These are phyloP conservation scores for Drosophila ananassae DNA, from an alignment of 1,140 invertebrate genomes.

Conservation along the genomic window DNA sequence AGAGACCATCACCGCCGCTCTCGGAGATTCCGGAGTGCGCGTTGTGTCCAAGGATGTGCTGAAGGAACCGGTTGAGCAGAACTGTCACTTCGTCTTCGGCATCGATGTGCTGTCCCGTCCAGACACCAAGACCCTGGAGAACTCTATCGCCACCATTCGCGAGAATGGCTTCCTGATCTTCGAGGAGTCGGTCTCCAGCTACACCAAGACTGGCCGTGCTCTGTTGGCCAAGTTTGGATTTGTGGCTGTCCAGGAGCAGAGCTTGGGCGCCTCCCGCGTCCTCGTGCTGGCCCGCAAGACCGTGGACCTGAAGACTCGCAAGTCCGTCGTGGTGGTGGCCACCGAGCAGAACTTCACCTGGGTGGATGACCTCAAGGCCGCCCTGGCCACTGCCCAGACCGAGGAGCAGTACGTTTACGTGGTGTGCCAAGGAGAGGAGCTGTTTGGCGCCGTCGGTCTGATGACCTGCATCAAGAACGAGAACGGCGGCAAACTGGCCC, in stretches of 20 bases:
- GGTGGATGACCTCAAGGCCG: constrained; percentile 92
- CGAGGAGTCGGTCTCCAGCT: constrained; percentile 87
- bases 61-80: constrained; percentile 86
- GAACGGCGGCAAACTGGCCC: constrained; percentile 90
- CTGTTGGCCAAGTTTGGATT: constrained; percentile 85
- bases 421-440: constrained; percentile 88
- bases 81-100: constrained; percentile 88
- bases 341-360: constrained; percentile 90
- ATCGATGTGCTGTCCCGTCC: constrained; percentile 86
- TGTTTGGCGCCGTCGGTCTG: constrained; percentile 93
- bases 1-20: constrained; percentile 82
- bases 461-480: constrained; percentile 95
- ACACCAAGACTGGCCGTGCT: constrained; percentile 84
- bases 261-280: constrained; percentile 86
- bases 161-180: constrained; percentile 91
- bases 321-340: constrained; percentile 83
- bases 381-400: constrained; percentile 86
- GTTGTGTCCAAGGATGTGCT: constrained; percentile 85
- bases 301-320: constrained; percentile 74
- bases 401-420: constrained; percentile 88
- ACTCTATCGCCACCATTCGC: constrained; percentile 87
- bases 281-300: constrained; percentile 87
- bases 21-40: constrained; percentile 85
- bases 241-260: constrained; percentile 83
- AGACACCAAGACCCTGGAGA: constrained; percentile 85